A percentile compares a stretch with the other conserved stretches of the same genome.
Evolutionary conservation across 2,797 vertebrate species (phyloP).

Genomic region (Trachops cirrhosus): DNA sequence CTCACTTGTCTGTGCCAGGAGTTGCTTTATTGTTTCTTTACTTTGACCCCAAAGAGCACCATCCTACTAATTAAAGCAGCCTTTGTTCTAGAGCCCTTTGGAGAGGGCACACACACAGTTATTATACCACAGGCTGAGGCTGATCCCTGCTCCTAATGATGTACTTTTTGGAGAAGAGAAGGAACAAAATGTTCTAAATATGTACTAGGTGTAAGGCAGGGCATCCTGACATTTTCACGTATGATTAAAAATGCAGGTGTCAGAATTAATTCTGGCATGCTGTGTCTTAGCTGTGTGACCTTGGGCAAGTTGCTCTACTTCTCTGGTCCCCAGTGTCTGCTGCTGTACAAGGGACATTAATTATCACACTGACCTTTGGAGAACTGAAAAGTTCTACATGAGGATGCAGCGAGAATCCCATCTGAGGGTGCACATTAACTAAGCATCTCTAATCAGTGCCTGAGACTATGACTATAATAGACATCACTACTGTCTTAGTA

Average conservation of each 20-base stretch:
- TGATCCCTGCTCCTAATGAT: background rate
- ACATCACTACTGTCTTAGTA: background rate
- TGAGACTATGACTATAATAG: background rate
- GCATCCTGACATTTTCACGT: accelerated
- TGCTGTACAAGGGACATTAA: background rate
- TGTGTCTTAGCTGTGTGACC: background rate
- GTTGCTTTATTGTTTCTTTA: constrained; percentile 39
- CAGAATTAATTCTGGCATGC: background rate
- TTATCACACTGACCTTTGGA: background rate
- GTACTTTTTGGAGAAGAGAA: background rate
- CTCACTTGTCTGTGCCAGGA: background rate
- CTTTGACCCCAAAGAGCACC: constrained; percentile 8
- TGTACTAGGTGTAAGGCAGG: accelerated
- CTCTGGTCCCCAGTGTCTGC: background rate
- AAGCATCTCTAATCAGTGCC: background rate
- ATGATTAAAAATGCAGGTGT: background rate
- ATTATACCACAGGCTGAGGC: background rate
- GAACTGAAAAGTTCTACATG: background rate
- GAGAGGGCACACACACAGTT: background rate
- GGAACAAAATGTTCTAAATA: background rate
- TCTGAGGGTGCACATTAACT: background rate
- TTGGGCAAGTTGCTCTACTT: background rate
- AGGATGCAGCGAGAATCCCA: background rate
- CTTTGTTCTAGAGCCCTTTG: background rate
- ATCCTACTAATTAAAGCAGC: background rate